phyloP scores from a whole-genome alignment of 2,888 invertebrate genomes.

The Aplocera efformata region DNA sequence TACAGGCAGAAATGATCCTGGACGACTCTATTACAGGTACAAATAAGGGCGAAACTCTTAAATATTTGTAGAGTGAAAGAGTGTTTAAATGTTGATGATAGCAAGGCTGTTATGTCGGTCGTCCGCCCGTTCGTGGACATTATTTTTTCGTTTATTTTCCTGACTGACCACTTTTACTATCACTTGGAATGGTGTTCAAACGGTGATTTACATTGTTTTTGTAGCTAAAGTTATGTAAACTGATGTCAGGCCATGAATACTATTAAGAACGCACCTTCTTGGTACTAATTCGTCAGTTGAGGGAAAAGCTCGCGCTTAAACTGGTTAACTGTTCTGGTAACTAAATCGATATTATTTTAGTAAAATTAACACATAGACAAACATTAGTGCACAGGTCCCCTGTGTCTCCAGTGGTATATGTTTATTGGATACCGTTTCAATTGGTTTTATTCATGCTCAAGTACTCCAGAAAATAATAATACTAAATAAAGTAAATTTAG shows the following conservation, averaged over 20 bases:
- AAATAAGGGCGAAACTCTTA: conserved; percentile 13
- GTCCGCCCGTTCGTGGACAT: conserved; percentile 24
- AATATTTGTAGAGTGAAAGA: conserved; percentile 9
- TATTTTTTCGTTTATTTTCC: conserved; percentile 44
- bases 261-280: conserved; percentile 9
- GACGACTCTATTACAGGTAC: conserved; percentile 8
- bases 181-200: conserved; percentile 42
- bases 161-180: conserved; percentile 63
- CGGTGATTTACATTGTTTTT: conserved; percentile 41
- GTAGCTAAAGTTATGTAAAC: conserved; percentile 40
- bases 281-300: conserved; percentile 1
- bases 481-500: no score
- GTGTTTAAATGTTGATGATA: conserved; percentile 17
- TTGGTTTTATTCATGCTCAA: no score
- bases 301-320: no score
- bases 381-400: no score
- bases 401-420: no score
- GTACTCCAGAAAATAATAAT: no score
- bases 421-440: no score
- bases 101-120: conserved; percentile 37
- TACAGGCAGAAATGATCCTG: background rate
- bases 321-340: no score
- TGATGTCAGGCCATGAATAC: conserved; percentile 16
- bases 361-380: no score
- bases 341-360: no score